A percentile compares a stretch with the other conserved stretches of the same genome.
Conservation (phyloP, 2,888 invertebrate species). For the Gastracanthus pulcherrimus region DNA sequence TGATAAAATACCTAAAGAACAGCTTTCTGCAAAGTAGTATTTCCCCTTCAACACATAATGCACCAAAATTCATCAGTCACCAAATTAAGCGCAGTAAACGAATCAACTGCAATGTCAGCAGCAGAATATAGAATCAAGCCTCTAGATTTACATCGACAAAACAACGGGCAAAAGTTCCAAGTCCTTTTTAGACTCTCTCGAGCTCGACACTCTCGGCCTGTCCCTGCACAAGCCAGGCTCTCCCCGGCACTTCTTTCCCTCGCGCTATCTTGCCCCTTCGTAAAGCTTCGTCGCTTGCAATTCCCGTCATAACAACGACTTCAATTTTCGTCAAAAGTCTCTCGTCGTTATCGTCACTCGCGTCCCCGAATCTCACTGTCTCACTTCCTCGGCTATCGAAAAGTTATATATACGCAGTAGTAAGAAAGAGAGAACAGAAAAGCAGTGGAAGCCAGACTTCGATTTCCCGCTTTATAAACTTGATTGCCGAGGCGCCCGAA, state of each 20-base stretch:
- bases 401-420: not conserved
- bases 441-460: slow-evolving; percentile 62
- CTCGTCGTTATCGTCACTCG: slow-evolving; percentile 70
- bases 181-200: slow-evolving; percentile 12
- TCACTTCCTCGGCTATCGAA: not conserved
- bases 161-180: not conserved
- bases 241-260: slow-evolving; percentile 38
- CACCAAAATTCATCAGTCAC: too few species aligned
- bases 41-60: too few species aligned
- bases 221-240: slow-evolving; percentile 24
- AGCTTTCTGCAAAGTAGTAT: too few species aligned
- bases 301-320: slow-evolving; percentile 77
- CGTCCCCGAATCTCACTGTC: slow-evolving; percentile 50
- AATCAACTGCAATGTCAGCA: too few species aligned
- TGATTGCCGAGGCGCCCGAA: slow-evolving; percentile 65
- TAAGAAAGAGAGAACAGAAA: not conserved
- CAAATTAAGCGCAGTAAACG: too few species aligned
- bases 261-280: slow-evolving; percentile 34
- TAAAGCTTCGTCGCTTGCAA: slow-evolving; percentile 69
- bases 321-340: slow-evolving; percentile 77
- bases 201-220: slow-evolving; percentile 4
- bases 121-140: too few species aligned
- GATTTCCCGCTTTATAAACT: slow-evolving; percentile 78
- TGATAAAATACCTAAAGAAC: too few species aligned
- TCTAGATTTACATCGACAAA: too few species aligned